Conservation (phyloP, 2,888 invertebrate species). For the Hedya salicella region DNA sequence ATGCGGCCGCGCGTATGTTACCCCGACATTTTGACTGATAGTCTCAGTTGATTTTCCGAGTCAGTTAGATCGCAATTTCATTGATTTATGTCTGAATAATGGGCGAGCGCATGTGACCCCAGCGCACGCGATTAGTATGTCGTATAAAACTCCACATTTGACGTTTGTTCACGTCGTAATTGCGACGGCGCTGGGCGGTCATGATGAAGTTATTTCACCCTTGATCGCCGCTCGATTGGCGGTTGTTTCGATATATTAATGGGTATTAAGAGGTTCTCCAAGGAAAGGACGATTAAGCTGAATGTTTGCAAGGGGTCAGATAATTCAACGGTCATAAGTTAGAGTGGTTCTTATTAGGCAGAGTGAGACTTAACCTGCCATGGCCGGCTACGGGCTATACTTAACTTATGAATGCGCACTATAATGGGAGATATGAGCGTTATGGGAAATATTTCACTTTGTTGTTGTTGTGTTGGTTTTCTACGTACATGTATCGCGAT, state of each 20-base stretch:
- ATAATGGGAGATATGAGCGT: conserved; percentile 39
- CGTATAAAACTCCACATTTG: conserved; percentile 54
- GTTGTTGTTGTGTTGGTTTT: conserved; percentile 35
- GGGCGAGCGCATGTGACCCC: conserved; percentile 46
- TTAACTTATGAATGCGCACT: conserved; percentile 40
- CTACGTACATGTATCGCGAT: background rate
- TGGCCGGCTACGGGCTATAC: conserved; percentile 41
- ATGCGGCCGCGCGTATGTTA: conserved; percentile 29
- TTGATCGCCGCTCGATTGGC: conserved; percentile 58
- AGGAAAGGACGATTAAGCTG: conserved; percentile 57
- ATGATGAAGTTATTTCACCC: conserved; percentile 69
- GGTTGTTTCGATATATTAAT: conserved; percentile 62
- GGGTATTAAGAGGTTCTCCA: conserved; percentile 53
- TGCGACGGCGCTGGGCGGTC: conserved; percentile 50
- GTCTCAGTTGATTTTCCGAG: conserved; percentile 42
- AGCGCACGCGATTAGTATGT: conserved; percentile 47
- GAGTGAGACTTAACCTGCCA: conserved; percentile 46
- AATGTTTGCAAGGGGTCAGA: conserved; percentile 55
- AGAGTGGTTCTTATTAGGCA: conserved; percentile 50
- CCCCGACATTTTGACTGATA: conserved; percentile 41
- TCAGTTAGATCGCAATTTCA: conserved; percentile 45
- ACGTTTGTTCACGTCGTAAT: conserved; percentile 59
- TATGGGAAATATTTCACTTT: conserved; percentile 44
- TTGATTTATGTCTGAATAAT: conserved; percentile 48
- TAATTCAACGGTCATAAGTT: conserved; percentile 54